A percentile compares a stretch with the other conserved stretches of the same genome.
These are phyloP conservation scores for Adelges cooleyi DNA, from an alignment of 1,140 invertebrate genomes.

Conservation along the genomic window DNA sequence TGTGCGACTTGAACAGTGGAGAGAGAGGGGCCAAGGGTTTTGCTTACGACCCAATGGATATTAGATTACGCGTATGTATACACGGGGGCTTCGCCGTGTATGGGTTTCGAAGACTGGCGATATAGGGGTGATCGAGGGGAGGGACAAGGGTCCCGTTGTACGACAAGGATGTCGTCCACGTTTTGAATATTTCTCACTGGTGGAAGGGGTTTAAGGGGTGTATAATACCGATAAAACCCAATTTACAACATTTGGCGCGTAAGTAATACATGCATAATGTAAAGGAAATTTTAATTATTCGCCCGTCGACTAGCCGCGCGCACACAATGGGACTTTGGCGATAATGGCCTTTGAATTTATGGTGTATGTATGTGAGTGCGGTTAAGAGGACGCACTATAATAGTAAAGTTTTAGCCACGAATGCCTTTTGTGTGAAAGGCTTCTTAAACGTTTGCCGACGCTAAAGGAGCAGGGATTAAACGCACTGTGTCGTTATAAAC, in stretches of 20 bases:
- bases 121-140: no score
- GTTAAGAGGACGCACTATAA: not conserved
- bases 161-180: slow-evolving; percentile 6
- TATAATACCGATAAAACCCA: slow-evolving; percentile 12
- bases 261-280: no score
- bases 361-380: not conserved
- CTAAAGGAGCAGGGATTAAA: not conserved
- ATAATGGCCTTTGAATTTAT: slow-evolving; percentile 28
- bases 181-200: slow-evolving; percentile 20
- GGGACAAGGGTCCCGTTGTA: no score
- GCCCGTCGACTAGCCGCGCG: not conserved
- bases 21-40: not conserved
- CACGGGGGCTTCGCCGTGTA: not conserved
- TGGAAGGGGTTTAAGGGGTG: slow-evolving; percentile 9
- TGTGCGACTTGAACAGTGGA: not conserved
- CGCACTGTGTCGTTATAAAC: not conserved
- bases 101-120: not conserved
- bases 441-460: not conserved
- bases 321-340: slow-evolving; percentile 1
- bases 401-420: slow-evolving; percentile 4
- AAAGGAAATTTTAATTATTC: slow-evolving; percentile 20
- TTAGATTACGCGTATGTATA: not conserved
- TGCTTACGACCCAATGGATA: not conserved
- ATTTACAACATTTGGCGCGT: slow-evolving; percentile 13
- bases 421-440: not conserved